Evolutionary conservation across 2,888 invertebrate genomes (phyloP).

Genomic region (Drosophila longiperda): DNA sequence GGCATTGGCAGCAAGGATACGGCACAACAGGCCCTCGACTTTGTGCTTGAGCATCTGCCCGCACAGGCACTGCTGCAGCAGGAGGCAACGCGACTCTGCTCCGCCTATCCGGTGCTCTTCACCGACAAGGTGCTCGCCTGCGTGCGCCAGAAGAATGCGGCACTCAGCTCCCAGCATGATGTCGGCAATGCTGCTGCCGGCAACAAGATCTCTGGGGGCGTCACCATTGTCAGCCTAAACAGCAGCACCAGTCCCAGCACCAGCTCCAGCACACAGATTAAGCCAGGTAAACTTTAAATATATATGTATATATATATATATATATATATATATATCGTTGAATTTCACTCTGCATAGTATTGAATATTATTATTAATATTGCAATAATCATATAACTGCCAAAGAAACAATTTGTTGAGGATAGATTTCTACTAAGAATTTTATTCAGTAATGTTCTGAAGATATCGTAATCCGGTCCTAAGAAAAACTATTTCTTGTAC

Average conservation of each 20-base stretch:
- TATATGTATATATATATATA: not conserved
- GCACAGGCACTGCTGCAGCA: constrained; percentile 91
- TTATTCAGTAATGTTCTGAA: not conserved
- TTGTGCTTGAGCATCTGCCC: constrained; percentile 91
- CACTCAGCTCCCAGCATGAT: constrained; percentile 85
- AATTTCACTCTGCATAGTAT: too few species aligned
- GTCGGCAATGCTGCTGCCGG: constrained; percentile 87
- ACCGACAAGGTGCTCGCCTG: constrained; percentile 92
- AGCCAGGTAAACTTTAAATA: constrained; percentile 69
- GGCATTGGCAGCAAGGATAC: constrained; percentile 91
- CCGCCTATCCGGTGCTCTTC: constrained; percentile 92
- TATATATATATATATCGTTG: not conserved
- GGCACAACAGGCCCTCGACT: constrained; percentile 92
- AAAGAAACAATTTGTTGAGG: not conserved
- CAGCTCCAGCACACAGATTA: constrained; percentile 69
- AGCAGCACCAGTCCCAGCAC: constrained; percentile 85
- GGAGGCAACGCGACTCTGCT: constrained; percentile 92
- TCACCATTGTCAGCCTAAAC: constrained; percentile 92
- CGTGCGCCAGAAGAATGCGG: constrained; percentile 88
- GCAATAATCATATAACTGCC: not conserved
- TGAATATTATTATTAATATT: too few species aligned
- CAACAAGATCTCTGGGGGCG: constrained; percentile 90
- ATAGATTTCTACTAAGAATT: not conserved
- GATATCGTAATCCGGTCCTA: not conserved
- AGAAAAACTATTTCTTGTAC: not conserved